Evolutionary conservation across 2,113 vertebrate genomes (phyloP), one percentile per base, ranked within the genome.

Genomic region (Tragelaphus imberbis): DNA sequence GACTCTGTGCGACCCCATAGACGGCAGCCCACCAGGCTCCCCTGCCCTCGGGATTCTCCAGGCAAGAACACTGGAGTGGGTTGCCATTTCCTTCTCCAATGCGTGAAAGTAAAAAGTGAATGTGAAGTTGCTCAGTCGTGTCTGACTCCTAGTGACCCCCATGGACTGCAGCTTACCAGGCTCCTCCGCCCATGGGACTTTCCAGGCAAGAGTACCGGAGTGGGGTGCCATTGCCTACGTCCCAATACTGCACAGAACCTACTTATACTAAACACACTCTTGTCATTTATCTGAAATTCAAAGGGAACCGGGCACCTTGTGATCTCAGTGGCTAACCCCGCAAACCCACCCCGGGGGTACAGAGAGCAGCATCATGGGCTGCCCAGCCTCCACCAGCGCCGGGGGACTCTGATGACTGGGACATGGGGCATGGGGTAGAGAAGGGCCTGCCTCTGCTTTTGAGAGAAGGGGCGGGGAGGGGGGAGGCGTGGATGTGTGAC

Each of bases 401-500:
- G 28, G 3, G 10, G 30, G 17, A 71, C 44, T 79, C 75, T 10
- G 23, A 8, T 0, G 19, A 28, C 36, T 16, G 40, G 27, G 36
- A 25, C 4, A 13, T 2, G 12, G 13, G 47, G 6, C 0, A 0
- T 5, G 8, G 36, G 0, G 30, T n/a, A 19, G 44, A 53, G 56
- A 63, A 2, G 15, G n/a, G 7, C 21, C 47, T 0, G 0, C 12
- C 21, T n/a, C 55, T 21, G 10, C 58, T 44, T 17, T 49, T 53
- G 33, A 17, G 33, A 87, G 40, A 14, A 68, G 12, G 9, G 12
- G 59, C 5, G 11, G 59, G 10, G 21, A 13, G 25, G 14, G 1
- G n/a, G 21, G 47, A n/a, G 14, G 1, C 0, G 0, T 2, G 5
- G 40, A 19, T 36, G 14, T 4, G 30, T 6, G 3, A 1, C 2